phyloP scores from a whole-genome alignment of 2,113 vertebrate genomes.

The Pluvialis apricaria region DNA sequence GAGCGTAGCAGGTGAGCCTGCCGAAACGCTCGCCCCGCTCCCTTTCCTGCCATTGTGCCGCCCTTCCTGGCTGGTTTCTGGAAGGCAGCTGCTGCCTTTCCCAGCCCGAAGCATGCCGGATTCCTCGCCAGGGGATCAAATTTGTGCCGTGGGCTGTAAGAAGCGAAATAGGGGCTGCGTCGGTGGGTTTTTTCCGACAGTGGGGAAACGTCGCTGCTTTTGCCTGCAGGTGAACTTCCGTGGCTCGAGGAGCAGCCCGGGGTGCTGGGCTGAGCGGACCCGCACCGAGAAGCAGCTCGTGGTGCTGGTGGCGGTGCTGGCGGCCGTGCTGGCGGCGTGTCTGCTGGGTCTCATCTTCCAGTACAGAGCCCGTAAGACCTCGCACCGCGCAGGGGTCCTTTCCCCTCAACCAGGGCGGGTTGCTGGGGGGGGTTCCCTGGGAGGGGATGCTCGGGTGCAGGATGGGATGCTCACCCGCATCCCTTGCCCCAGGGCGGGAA shows the following conservation, averaged over 20 bases:
- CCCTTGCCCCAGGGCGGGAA: neutral
- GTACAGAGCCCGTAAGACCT: conserved; percentile 84
- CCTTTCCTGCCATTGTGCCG: conserved; percentile 73
- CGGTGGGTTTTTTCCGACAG: neutral
- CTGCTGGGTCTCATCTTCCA: conserved; percentile 79
- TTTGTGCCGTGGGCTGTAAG: neutral
- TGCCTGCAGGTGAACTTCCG: conserved; percentile 81
- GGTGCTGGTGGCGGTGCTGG: conserved; percentile 71
- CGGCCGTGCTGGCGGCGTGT: conserved; percentile 68
- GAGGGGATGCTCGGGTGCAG: fast-evolving
- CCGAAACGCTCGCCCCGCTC: neutral
- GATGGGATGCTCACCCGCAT: neutral
- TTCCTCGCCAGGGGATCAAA: fast-evolving
- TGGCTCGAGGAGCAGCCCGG: neutral
- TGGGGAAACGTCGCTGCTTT: neutral
- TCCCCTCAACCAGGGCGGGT: fast-evolving
- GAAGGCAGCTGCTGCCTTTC: conserved; percentile 28
- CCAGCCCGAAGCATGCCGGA: neutral
- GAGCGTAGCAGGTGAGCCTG: neutral
- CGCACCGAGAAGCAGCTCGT: conserved; percentile 78
- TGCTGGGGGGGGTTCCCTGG: neutral
- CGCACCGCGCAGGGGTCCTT: fast-evolving
- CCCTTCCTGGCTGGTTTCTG: conserved; percentile 62
- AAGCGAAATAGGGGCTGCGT: neutral
- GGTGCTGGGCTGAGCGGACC: conserved; percentile 80